Evolutionary conservation across 2,113 vertebrate genomes (phyloP), one percentile per base, ranked within the genome.

Genomic region (Kryptolebias marmoratus): DNA sequence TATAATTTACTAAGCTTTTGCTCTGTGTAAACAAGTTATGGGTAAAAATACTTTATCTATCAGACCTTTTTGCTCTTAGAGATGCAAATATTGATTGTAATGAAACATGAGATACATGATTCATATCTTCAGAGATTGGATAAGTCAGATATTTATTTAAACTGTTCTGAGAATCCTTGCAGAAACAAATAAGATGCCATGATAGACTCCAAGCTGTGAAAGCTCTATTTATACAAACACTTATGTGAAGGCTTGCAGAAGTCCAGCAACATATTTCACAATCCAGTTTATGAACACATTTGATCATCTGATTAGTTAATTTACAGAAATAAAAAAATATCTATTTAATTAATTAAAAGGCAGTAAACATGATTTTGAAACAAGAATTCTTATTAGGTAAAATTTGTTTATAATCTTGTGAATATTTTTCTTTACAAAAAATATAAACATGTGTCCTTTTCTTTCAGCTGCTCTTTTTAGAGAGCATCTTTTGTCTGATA

Each of bases 91-190:
- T 30, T 7, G 4, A 11, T 52, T 73, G 39, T 0, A 32, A 56
- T 48, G 13, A 32, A 28, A 18, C 45, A 42, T 42, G 22, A 42
- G 31, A 62, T 62, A 44, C 3, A 4, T 64, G 15, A 62, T 69
- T 50, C 11, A 4, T 63, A 14, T 31, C 45, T 28, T 47, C 7
- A 18, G 9, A 18, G 16, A 56, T 1, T n/a, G 15, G 28, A 42
- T 47, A 30, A 50, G 50, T 63, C n/a, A 45, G 11, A 47, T 28
- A 28, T 27, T 30, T 55, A n/a, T 56, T 11, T 65, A n/a, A 50
- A 64, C 50, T 61, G 47, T 54, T 73, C 28, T 80, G 15, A 75
- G 52, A 75, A 70, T 56, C 52, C 44, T 11, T 32, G 27, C 48
- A 18, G 30, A 5, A 68, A 76, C 63, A 64, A 2, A 65, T 69